Conservation (phyloP, 2,888 invertebrate species). For the Gymnocheta viridis region DNA sequence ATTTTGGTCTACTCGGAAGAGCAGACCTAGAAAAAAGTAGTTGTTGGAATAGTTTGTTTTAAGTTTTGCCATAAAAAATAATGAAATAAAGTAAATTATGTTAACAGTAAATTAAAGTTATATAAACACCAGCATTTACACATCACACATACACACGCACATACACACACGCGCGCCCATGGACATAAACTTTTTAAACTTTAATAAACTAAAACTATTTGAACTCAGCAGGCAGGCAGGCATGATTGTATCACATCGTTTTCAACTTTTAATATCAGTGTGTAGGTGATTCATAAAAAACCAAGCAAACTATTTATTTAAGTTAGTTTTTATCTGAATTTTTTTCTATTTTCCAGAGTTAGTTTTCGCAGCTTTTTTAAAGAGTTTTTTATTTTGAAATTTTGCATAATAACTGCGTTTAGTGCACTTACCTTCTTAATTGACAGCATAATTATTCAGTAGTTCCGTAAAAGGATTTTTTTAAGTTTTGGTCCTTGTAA, state of each 20-base stretch:
- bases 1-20: constrained; percentile 4
- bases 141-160: background rate
- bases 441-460: constrained; percentile 36
- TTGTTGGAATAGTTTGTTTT: constrained; percentile 42
- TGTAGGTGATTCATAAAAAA: background rate
- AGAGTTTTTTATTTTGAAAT: background rate
- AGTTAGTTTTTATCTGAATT: background rate
- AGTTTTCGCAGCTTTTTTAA: background rate
- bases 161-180: background rate
- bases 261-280: background rate
- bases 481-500: background rate
- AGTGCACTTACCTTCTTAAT: constrained; percentile 56
- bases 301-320: constrained; percentile 19
- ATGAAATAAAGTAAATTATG: constrained; percentile 54
- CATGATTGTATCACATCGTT: background rate
- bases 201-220: constrained; percentile 53
- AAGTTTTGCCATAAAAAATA: constrained; percentile 23
- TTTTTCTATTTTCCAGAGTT: background rate
- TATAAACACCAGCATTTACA: constrained; percentile 24
- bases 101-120: constrained; percentile 58
- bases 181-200: constrained; percentile 39
- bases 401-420: constrained; percentile 13
- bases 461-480: background rate
- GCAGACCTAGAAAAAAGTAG: background rate
- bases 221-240: constrained; percentile 47